Percentiles rank a stretch among this genome's conserved stretches.
Conservation (phyloP, 2,888 invertebrate genomes). For the Halictus quadricinctus region DNA sequence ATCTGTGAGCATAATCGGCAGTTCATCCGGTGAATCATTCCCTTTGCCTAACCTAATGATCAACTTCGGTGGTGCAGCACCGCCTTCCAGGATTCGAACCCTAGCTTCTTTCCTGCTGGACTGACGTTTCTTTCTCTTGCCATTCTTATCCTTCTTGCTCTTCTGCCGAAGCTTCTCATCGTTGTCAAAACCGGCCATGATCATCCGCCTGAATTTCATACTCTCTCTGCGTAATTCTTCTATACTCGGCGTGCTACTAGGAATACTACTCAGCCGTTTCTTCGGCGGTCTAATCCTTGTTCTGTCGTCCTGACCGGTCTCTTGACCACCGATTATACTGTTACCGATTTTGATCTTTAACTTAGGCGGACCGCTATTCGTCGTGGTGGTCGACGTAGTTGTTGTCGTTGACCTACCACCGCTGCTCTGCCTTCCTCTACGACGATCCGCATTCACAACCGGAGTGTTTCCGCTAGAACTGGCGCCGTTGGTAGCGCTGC, state of each 20-base stretch:
- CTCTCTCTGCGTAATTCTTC: slow-evolving; percentile 92
- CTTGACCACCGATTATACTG: slow-evolving; percentile 83
- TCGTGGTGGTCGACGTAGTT: slow-evolving; percentile 78
- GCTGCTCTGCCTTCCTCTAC: slow-evolving; percentile 78
- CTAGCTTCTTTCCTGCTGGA: slow-evolving; percentile 82
- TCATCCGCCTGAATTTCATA: slow-evolving; percentile 93
- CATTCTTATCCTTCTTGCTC: slow-evolving; percentile 84
- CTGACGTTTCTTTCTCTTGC: slow-evolving; percentile 83
- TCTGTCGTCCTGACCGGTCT: slow-evolving; percentile 82
- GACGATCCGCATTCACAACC: slow-evolving; percentile 78
- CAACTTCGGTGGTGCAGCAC: slow-evolving; percentile 87
- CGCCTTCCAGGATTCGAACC: slow-evolving; percentile 85
- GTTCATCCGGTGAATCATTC: slow-evolving; percentile 47
- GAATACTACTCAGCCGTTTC: slow-evolving; percentile 87
- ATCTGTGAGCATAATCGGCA: slow-evolving; percentile 46
- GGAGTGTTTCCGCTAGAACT: slow-evolving; percentile 49
- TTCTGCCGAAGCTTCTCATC: slow-evolving; percentile 84
- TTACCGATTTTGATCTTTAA: slow-evolving; percentile 90
- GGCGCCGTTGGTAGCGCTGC: slow-evolving; percentile 72
- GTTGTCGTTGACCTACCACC: slow-evolving; percentile 72
- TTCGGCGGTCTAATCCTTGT: slow-evolving; percentile 88
- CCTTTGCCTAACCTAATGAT: slow-evolving; percentile 88
- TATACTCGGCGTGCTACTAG: slow-evolving; percentile 86
- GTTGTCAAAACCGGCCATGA: slow-evolving; percentile 92
- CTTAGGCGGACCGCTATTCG: slow-evolving; percentile 83